Evolutionary conservation across 2,113 vertebrate species (phyloP), one percentile per base, ranked within the genome.

Genomic region (Neolamprologus sp.): DNA sequence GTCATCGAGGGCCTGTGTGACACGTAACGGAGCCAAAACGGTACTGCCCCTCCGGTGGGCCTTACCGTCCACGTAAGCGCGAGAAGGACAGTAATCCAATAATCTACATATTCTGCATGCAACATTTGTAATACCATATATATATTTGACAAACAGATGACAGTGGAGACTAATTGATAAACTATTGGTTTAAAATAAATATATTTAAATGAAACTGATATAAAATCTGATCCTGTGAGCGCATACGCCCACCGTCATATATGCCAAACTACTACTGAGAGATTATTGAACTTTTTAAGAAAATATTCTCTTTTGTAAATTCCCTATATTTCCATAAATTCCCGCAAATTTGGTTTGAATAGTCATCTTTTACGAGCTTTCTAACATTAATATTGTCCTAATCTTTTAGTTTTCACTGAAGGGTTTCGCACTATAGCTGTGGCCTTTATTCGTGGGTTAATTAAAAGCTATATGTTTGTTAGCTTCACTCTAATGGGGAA

Each of bases 41-140:
- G 2, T 10, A 42, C 23, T 71, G 92, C 84, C 75, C 75, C 88
- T 86, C 92, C 89, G 33, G 78, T 63, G 93, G 90, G 12, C 80
- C 4, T 42, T 40, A 40, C 1, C 0, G 19, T 7, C 19, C 4
- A 33, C 26, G 7, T 33, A 78, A 30, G 2, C 7, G 26, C 10
- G 26, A 49, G 26, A 49, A 30, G 16, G 14, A 30, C 16, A 49
- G 23, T n/a, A 19, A 63, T 63, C 58, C 37, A 45, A 13, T 26
- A n/a, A n/a, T 35, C 33, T 65, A 73, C 37, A 45, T 1, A 17
- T 28, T 47, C 40, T 73, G n/a, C 13, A 26, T 73, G 68, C 3
- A 17, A 47, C 40, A 47, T 45, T 26, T 73, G 68, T 45, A 73
- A 45, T 26, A 73, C 8, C 68, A 45, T 17, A 65, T n/a, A 45